Evolutionary conservation across 2,797 vertebrate species (phyloP).

Genomic region (Mus caroli): DNA sequence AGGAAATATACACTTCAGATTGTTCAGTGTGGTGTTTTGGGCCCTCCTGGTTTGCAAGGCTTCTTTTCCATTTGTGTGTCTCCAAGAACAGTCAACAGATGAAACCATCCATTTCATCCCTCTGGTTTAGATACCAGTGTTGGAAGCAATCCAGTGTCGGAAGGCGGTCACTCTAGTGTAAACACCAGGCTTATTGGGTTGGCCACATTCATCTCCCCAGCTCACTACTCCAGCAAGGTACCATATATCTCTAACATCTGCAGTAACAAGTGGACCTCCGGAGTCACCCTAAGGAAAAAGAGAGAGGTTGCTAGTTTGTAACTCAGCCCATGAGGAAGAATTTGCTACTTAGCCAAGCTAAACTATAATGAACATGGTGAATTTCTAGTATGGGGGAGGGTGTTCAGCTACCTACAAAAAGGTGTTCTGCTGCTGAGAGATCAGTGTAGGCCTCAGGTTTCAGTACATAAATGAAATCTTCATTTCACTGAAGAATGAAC

Average conservation of each 20-base stretch:
- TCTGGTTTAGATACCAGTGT: conserved; percentile 86
- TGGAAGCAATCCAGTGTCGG: conserved; percentile 88
- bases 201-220: conserved; percentile 90
- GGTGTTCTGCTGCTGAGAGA: not conserved
- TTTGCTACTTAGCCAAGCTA: conserved; percentile 16
- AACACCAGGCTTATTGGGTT: conserved; percentile 89
- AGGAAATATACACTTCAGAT: not conserved
- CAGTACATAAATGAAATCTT: not conserved
- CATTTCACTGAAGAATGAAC: not conserved
- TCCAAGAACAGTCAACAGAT: not conserved
- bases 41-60: not conserved
- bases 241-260: conserved; percentile 88
- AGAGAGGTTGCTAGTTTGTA: conserved; percentile 61
- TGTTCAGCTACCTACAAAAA: not conserved
- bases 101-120: not conserved
- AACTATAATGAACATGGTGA: not conserved
- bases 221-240: conserved; percentile 90
- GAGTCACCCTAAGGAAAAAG: conserved; percentile 88
- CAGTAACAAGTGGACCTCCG: conserved; percentile 89
- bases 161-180: conserved; percentile 88
- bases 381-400: not conserved
- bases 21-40: not conserved
- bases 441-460: not conserved
- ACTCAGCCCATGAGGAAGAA: not conserved
- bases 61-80: conserved; percentile 7